Percentiles rank a stretch among this genome's conserved stretches.
Evolutionary conservation across 2,888 invertebrate genomes (phyloP).

Genomic region (Nebria salina): DNA sequence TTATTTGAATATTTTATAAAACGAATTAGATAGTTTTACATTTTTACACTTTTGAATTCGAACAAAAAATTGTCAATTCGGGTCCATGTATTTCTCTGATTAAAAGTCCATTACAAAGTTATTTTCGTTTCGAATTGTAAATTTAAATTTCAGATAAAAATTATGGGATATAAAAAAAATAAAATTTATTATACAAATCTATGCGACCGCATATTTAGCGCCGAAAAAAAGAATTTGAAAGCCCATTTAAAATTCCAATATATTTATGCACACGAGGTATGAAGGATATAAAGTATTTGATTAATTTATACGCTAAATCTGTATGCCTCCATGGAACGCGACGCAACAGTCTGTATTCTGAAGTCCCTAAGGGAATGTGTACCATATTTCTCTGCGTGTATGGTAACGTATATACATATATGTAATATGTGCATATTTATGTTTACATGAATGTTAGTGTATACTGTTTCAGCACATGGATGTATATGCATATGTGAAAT

Average conservation of each 20-base stretch:
- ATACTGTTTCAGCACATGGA: too few species aligned
- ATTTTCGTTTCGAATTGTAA: not conserved
- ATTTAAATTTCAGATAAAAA: not conserved
- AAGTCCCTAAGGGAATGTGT: not conserved
- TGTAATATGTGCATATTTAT: too few species aligned
- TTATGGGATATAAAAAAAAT: not conserved
- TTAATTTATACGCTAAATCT: conserved; percentile 21
- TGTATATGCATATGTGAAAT: too few species aligned
- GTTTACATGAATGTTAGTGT: too few species aligned
- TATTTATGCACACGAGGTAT: not conserved
- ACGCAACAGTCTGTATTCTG: not conserved
- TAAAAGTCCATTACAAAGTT: too few species aligned
- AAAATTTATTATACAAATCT: not conserved
- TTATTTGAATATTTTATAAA: too few species aligned
- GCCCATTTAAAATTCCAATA: conserved; percentile 15
- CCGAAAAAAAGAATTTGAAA: not conserved
- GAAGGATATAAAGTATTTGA: conserved; percentile 28
- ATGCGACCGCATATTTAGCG: not conserved
- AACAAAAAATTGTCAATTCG: too few species aligned
- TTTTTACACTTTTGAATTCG: too few species aligned
- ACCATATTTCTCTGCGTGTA: not conserved
- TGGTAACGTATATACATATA: too few species aligned
- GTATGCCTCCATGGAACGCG: not conserved
- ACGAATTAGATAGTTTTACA: too few species aligned
- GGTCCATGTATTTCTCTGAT: too few species aligned